Evolutionary conservation across 2,113 vertebrate species (phyloP).

Genomic region (Rafetus swinhoei): DNA sequence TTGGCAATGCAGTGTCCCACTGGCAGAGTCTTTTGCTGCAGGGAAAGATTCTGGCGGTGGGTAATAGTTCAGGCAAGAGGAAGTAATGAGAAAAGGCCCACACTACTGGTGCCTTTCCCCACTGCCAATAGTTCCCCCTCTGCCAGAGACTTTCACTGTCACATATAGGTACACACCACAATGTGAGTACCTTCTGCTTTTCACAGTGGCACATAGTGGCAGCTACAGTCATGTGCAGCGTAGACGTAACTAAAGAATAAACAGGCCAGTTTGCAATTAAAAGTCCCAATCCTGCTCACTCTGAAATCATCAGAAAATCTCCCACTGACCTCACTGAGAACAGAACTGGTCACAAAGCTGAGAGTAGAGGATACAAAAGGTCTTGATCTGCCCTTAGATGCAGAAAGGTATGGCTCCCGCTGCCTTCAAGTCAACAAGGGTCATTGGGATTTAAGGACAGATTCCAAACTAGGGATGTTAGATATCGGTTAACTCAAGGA

Average conservation of each 20-base stretch:
- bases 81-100: background rate
- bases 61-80: background rate
- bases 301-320: background rate
- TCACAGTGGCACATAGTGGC: background rate
- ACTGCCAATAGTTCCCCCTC: background rate
- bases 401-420: background rate
- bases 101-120: background rate
- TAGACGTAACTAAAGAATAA: background rate
- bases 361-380: background rate
- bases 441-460: background rate
- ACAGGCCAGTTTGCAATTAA: background rate
- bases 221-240: background rate
- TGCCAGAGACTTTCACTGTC: background rate
- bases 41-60: background rate
- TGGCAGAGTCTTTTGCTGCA: background rate
- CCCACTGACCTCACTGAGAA: background rate
- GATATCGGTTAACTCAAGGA: no score
- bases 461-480: background rate
- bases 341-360: background rate
- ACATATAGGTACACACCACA: background rate
- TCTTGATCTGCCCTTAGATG: background rate
- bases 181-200: background rate
- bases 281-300: background rate
- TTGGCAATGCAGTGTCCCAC: background rate
- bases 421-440: background rate